phyloP scores from a whole-genome alignment of 2,113 vertebrate species.

The Cephalopholis sonnerati region DNA sequence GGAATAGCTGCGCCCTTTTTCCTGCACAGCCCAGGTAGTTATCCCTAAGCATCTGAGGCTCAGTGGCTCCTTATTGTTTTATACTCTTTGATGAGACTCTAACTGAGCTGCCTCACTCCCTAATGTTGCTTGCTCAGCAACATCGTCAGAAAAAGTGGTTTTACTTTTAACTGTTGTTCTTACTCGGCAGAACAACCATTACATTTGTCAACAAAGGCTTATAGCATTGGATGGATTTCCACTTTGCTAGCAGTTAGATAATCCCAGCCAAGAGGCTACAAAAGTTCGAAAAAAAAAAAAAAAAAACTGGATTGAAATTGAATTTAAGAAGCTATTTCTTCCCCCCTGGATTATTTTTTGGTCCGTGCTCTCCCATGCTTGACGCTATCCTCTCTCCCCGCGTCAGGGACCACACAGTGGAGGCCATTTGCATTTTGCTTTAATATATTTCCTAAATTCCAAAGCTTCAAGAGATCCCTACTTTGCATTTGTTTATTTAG shows the following conservation, averaged over 20 bases:
- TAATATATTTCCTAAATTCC: constrained; percentile 71
- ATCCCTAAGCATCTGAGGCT: constrained; percentile 30
- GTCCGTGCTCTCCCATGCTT: constrained; percentile 33
- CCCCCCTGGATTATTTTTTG: constrained; percentile 47
- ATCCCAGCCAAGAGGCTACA: constrained; percentile 42
- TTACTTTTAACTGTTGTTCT: constrained; percentile 24
- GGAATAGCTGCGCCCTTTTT: constrained; percentile 1
- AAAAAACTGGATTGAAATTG: constrained; percentile 56
- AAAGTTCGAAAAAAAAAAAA: constrained; percentile 11
- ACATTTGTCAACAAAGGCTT: constrained; percentile 35
- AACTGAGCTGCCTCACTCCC: constrained; percentile 2
- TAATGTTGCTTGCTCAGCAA: constrained; percentile 25
- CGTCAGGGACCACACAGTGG: constrained; percentile 31
- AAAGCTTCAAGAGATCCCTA: constrained; percentile 69
- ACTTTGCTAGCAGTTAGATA: constrained; percentile 44
- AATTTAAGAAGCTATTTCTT: constrained; percentile 57
- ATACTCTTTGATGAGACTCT: constrained; percentile 29
- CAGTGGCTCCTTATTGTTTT: constrained; percentile 25
- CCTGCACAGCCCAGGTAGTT: constrained; percentile 9
- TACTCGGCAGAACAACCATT: constrained; percentile 23
- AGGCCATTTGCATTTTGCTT: constrained; percentile 76
- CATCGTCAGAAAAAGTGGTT: constrained; percentile 6
- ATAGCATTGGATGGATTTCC: constrained; percentile 34
- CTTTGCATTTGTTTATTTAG: constrained; percentile 79
- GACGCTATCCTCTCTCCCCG: constrained; percentile 33